phyloP scores from a whole-genome alignment of 2,797 vertebrate species.

The Meriones psammophilus region DNA sequence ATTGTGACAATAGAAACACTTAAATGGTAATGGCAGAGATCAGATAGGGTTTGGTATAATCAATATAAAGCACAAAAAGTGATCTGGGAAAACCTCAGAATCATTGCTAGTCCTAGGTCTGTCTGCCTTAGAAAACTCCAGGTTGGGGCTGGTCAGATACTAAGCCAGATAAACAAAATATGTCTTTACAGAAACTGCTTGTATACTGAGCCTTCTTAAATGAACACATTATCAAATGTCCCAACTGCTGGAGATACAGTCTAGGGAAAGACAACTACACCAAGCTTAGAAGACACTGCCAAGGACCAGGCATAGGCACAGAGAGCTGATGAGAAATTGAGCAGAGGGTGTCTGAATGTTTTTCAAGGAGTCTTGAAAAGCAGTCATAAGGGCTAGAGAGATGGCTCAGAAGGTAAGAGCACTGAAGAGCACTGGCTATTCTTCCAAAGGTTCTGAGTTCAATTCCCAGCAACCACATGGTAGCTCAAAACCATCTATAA shows the following conservation, averaged over 20 bases:
- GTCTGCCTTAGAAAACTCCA: background rate
- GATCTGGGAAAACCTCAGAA: background rate
- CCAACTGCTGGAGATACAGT: conserved; percentile 10
- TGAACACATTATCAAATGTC: background rate
- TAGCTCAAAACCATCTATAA: too few species aligned
- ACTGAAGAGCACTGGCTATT: too few species aligned
- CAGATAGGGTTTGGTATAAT: background rate
- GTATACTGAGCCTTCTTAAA: background rate
- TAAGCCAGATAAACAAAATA: background rate
- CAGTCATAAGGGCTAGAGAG: too few species aligned
- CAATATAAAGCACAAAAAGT: background rate
- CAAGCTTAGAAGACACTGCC: background rate
- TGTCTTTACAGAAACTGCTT: background rate
- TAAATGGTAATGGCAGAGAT: background rate
- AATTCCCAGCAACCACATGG: too few species aligned
- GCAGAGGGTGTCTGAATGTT: background rate
- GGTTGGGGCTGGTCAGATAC: background rate
- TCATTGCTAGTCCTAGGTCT: background rate
- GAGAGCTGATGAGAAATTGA: background rate
- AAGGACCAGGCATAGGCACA: background rate
- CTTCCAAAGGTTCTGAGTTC: too few species aligned
- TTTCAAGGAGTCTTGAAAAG: background rate
- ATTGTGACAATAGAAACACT: background rate
- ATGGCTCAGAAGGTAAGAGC: too few species aligned
- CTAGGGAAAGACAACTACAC: background rate